Conservation (phyloP, 2,888 invertebrate genomes). For the Ctenicera cuprea region DNA sequence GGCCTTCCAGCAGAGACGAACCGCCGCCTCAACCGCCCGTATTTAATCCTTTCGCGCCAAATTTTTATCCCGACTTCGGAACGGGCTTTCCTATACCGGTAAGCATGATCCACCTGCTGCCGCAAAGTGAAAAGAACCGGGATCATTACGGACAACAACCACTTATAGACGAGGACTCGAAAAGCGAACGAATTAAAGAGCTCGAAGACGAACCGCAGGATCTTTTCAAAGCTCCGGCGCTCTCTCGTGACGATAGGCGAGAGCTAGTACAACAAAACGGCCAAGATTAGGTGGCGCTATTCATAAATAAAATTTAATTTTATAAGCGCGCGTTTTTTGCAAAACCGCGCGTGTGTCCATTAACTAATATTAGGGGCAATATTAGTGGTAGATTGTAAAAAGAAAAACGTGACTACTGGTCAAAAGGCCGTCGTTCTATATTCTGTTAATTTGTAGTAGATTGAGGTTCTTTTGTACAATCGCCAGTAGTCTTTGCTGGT, state of each 20-base stretch:
- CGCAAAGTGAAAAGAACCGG: constrained; percentile 85
- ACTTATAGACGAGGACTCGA: constrained; percentile 75
- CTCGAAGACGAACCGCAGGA: constrained; percentile 69
- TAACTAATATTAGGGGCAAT: constrained; percentile 66
- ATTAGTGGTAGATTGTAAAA: constrained; percentile 64
- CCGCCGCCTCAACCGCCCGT: constrained; percentile 75
- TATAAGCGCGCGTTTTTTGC: constrained; percentile 30
- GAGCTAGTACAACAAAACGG: constrained; percentile 86
- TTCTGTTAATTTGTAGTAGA: constrained; percentile 57
- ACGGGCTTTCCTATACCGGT: constrained; percentile 89
- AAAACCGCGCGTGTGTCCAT: constrained; percentile 48
- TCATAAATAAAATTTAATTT: constrained; percentile 49
- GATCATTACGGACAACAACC: constrained; percentile 77
- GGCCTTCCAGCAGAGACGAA: constrained; percentile 81
- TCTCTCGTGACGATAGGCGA: constrained; percentile 78
- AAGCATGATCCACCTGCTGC: constrained; percentile 89
- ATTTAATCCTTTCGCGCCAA: constrained; percentile 86
- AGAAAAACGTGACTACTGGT: constrained; percentile 52
- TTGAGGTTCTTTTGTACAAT: constrained; percentile 47
- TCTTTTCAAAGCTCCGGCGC: constrained; percentile 74
- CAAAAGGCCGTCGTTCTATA: constrained; percentile 58
- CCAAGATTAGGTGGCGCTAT: constrained; percentile 78
- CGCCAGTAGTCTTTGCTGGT: constrained; percentile 46
- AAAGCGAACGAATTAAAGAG: constrained; percentile 61
- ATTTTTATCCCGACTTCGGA: constrained; percentile 88